Conservation (phyloP, 2,888 invertebrate genomes). For the Nematopogon swammerdamellus region DNA sequence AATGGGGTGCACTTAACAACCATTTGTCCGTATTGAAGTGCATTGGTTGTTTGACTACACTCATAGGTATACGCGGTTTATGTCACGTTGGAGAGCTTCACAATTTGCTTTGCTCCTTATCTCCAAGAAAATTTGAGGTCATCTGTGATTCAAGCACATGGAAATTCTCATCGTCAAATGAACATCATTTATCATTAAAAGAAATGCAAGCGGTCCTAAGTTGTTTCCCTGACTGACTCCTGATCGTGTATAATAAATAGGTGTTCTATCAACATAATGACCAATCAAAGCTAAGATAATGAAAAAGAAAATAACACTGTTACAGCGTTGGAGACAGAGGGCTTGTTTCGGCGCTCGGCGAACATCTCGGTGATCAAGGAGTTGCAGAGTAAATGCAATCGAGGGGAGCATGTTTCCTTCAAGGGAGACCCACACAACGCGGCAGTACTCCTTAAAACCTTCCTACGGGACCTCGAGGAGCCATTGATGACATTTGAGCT, state of each 20-base stretch:
- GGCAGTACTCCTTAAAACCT: conserved; percentile 93
- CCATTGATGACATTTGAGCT: conserved; percentile 91
- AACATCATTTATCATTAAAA: conserved; percentile 2
- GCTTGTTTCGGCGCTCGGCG: conserved; percentile 92
- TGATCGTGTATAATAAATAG: not conserved
- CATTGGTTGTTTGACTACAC: no score
- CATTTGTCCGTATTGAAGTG: no score
- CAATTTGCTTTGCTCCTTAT: no score
- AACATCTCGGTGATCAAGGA: conserved; percentile 80
- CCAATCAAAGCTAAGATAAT: no score
- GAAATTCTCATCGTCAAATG: no score
- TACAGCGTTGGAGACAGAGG: conserved; percentile 89
- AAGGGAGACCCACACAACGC: conserved; percentile 84
- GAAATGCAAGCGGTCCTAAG: conserved; percentile 1
- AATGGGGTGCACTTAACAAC: no score
- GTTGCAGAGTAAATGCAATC: conserved; percentile 82
- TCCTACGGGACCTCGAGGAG: conserved; percentile 87
- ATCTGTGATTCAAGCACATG: no score
- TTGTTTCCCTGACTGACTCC: conserved; percentile 3
- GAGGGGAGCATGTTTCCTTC: conserved; percentile 78
- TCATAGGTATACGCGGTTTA: no score
- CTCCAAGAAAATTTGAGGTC: no score
- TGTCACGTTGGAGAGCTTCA: no score
- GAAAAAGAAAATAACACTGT: conserved; percentile 1
- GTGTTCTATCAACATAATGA: no score